These are phyloP conservation scores for Scortum barcoo DNA, from an alignment of 2,113 vertebrate species.

Conservation along the genomic window DNA sequence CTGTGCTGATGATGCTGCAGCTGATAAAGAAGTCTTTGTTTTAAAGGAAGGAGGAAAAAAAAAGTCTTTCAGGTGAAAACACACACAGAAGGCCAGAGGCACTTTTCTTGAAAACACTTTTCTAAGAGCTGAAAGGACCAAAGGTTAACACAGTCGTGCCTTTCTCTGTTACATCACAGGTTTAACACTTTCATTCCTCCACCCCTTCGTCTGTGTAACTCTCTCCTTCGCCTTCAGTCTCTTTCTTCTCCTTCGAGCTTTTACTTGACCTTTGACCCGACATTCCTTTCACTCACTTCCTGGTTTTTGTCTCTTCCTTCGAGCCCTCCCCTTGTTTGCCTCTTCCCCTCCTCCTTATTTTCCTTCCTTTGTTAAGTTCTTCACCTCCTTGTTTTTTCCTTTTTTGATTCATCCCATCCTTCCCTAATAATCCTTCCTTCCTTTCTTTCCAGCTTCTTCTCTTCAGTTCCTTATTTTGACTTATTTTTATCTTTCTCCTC, in stretches of 20 bases:
- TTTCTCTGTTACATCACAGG: constrained; percentile 49
- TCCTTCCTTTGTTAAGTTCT: neutral
- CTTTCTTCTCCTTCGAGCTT: neutral
- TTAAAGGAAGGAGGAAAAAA: neutral
- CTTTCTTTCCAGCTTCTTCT: neutral
- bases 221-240: neutral
- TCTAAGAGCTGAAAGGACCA: neutral
- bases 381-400: too few relatives aligned
- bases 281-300: constrained; percentile 4
- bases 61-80: neutral
- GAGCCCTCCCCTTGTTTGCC: neutral
- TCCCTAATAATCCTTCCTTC: neutral
- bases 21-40: neutral
- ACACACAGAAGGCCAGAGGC: neutral
- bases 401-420: neutral
- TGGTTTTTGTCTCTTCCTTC: neutral
- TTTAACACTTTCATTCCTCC: constrained; percentile 5
- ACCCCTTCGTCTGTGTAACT: neutral
- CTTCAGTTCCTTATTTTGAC: too few relatives aligned
- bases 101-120: constrained; percentile 11
- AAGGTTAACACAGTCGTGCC: constrained; percentile 3
- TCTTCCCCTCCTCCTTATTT: neutral
- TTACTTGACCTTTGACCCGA: constrained; percentile 19
- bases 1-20: neutral
- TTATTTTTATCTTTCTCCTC: too few relatives aligned